Evolutionary conservation across 2,888 invertebrate species (phyloP).

Genomic region (Pseudococcus jackbeardsleyi): DNA sequence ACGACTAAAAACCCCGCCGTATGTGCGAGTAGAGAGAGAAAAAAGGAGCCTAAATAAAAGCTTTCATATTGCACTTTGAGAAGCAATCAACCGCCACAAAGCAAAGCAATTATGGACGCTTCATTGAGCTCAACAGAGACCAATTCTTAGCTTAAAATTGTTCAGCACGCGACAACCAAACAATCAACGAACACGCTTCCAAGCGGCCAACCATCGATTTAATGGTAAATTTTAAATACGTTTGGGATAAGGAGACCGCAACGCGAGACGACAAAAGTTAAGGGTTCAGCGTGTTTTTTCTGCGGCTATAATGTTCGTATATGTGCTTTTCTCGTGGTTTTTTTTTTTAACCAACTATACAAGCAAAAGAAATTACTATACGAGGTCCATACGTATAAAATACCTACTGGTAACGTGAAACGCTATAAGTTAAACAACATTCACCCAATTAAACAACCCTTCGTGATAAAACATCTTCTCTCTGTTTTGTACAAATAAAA

Average conservation of each 20-base stretch:
- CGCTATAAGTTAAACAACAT: constrained; percentile 29
- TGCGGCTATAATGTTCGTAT: not conserved
- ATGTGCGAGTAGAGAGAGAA: not conserved
- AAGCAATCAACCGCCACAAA: constrained; percentile 64
- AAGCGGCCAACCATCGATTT: constrained; percentile 52
- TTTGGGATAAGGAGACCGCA: not conserved
- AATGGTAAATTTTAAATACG: constrained; percentile 56
- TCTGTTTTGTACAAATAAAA: constrained; percentile 50
- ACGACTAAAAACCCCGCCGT: not conserved
- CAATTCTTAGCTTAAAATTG: constrained; percentile 48
- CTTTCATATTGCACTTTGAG: constrained; percentile 58
- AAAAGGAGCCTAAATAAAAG: not conserved
- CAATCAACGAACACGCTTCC: constrained; percentile 59
- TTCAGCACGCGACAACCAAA: constrained; percentile 62
- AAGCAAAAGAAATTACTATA: not conserved
- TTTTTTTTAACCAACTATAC: not conserved
- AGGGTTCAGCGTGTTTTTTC: not conserved
- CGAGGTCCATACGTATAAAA: not conserved
- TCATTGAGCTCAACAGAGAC: constrained; percentile 59
- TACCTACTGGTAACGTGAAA: not conserved
- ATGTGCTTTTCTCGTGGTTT: not conserved
- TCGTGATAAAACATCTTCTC: constrained; percentile 34
- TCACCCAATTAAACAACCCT: constrained; percentile 45
- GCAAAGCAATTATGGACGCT: constrained; percentile 62
- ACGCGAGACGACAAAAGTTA: not conserved